phyloP scores from a whole-genome alignment of 2,113 vertebrate species.

The Scatophagus argus region DNA sequence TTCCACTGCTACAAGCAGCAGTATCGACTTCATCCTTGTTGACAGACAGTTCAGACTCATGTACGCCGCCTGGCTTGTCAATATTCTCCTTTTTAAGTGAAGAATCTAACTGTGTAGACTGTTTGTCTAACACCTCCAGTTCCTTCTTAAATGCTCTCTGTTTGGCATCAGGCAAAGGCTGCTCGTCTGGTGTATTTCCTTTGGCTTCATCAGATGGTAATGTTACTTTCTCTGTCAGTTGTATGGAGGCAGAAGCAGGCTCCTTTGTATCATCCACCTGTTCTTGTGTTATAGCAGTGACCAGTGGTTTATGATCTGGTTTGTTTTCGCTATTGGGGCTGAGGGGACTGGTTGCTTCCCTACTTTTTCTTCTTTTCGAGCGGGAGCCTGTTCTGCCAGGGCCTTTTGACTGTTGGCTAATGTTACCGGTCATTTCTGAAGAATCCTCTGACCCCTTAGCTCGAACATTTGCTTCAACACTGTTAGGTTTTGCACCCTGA shows the following conservation, averaged over 20 bases:
- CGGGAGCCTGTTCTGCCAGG: constrained; percentile 48
- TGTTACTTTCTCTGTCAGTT: constrained; percentile 31
- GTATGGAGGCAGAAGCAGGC: constrained; percentile 7
- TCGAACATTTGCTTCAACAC: not conserved
- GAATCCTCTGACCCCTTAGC: constrained; percentile 19
- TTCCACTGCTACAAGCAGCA: constrained; percentile 34
- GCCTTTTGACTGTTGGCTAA: constrained; percentile 53
- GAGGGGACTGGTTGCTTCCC: constrained; percentile 52
- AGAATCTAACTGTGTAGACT: constrained; percentile 12
- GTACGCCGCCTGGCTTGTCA: constrained; percentile 19
- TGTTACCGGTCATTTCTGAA: constrained; percentile 14
- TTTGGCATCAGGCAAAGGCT: not conserved
- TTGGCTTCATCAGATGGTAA: constrained; percentile 28
- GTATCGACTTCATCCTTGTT: constrained; percentile 64
- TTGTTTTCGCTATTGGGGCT: constrained; percentile 63
- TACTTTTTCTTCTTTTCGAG: constrained; percentile 70
- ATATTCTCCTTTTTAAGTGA: constrained; percentile 15
- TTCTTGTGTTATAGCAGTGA: constrained; percentile 13
- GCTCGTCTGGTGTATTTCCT: constrained; percentile 20
- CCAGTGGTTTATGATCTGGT: constrained; percentile 20
- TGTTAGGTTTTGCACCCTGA: constrained; percentile 5
- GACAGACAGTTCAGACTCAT: constrained; percentile 46
- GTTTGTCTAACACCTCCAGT: constrained; percentile 12
- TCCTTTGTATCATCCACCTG: constrained; percentile 3
- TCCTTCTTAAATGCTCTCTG: constrained; percentile 25